Evolutionary conservation across 2,113 vertebrate genomes (phyloP).

Genomic region (Trochalopteron elliotii): DNA sequence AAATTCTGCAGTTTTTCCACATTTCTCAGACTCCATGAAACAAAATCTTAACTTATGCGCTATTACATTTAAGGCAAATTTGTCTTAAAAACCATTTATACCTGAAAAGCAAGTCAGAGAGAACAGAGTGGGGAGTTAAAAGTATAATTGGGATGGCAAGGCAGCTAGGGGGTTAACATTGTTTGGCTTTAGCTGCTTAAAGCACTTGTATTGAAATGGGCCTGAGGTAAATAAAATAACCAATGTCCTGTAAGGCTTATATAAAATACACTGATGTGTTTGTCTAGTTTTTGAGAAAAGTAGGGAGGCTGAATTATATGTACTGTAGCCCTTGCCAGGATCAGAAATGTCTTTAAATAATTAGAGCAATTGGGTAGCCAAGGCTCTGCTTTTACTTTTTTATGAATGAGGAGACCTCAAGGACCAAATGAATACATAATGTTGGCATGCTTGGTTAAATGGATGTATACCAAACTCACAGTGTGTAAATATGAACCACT

Average conservation of each 20-base stretch:
- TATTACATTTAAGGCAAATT: background rate
- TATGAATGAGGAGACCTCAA: conserved; percentile 22
- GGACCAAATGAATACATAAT: conserved; percentile 29
- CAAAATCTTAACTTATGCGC: background rate
- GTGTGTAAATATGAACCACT: background rate
- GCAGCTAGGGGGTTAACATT: background rate
- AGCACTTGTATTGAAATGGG: background rate
- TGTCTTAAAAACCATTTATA: background rate
- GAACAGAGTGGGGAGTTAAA: background rate
- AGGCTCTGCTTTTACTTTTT: conserved; percentile 1
- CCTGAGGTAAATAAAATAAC: conserved; percentile 41
- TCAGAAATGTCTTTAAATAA: conserved; percentile 41
- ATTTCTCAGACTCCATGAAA: background rate
- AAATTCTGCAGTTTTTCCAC: background rate
- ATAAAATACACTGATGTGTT: conserved; percentile 36
- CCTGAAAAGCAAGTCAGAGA: background rate
- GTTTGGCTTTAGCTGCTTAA: conserved; percentile 17
- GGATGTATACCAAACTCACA: background rate
- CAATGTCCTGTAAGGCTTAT: background rate
- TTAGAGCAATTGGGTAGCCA: conserved; percentile 5
- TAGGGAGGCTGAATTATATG: background rate
- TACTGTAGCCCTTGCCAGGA: background rate
- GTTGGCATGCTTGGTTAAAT: background rate
- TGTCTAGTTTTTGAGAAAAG: conserved; percentile 42
- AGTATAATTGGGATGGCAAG: background rate